phyloP scores from a whole-genome alignment of 1,140 invertebrate genomes.

The Agrilus planipennis region DNA sequence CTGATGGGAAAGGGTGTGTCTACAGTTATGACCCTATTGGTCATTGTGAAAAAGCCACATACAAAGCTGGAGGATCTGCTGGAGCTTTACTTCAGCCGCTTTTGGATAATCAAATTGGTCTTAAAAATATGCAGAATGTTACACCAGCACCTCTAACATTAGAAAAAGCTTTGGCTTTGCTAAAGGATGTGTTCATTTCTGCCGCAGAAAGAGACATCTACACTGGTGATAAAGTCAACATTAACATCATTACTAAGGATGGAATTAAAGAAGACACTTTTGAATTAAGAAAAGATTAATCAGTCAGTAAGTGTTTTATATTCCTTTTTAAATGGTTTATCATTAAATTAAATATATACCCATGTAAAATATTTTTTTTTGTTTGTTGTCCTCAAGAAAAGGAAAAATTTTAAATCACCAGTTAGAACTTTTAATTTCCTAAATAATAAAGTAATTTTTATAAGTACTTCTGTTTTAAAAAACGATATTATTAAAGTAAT shows the following conservation, averaged over 20 bases:
- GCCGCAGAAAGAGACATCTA: conserved; percentile 95
- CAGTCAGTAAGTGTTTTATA: too few species aligned
- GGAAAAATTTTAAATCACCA: too few species aligned
- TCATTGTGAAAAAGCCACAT: conserved; percentile 71
- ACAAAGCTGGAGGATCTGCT: conserved; percentile 73
- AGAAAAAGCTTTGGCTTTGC: conserved; percentile 70
- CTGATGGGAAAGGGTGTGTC: conserved; percentile 82
- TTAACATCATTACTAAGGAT: conserved; percentile 84
- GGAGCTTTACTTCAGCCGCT: conserved; percentile 71
- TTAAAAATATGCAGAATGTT: conserved; percentile 68
- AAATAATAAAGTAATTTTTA: too few species aligned
- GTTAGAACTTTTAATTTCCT: too few species aligned
- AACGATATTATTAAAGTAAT: too few species aligned
- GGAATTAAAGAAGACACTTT: conserved; percentile 63
- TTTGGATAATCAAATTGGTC: conserved; percentile 82
- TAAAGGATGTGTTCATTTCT: conserved; percentile 94
- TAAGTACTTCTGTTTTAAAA: too few species aligned
- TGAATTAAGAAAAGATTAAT: conserved; percentile 68
- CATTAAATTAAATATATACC: too few species aligned
- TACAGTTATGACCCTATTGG: conserved; percentile 97
- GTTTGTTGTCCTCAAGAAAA: too few species aligned
- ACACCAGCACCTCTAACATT: conserved; percentile 51
- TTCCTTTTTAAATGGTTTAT: too few species aligned
- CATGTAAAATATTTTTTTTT: too few species aligned
- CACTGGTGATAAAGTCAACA: conserved; percentile 83